Percentiles rank a stretch among this genome's conserved stretches.
Conservation (phyloP, 2,888 invertebrate species). For the Dicyrtomina minuta region DNA sequence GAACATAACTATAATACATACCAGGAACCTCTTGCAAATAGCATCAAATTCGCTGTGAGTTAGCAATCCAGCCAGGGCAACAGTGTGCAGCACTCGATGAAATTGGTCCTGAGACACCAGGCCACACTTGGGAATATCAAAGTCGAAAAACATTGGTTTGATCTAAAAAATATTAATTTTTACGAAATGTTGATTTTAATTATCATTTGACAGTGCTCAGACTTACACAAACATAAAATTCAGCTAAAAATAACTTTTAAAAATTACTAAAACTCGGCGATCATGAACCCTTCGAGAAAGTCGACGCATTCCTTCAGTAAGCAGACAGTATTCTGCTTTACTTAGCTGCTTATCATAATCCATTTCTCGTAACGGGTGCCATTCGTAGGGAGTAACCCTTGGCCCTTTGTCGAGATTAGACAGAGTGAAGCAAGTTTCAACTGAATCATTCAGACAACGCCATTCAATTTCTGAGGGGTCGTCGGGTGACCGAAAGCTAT, state of each 20-base stretch:
- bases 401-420: slow-evolving; percentile 68
- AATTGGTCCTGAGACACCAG: slow-evolving; percentile 51
- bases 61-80: slow-evolving; percentile 45
- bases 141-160: slow-evolving; percentile 52
- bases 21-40: slow-evolving; percentile 47
- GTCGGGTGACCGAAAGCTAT: slow-evolving; percentile 50
- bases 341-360: slow-evolving; percentile 49
- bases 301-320: slow-evolving; percentile 47
- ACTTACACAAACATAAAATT: neutral
- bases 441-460: slow-evolving; percentile 65
- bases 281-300: slow-evolving; percentile 42
- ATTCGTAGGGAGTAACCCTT: slow-evolving; percentile 63
- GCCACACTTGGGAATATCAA: slow-evolving; percentile 50
- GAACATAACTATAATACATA: slow-evolving; percentile 27
- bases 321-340: slow-evolving; percentile 41
- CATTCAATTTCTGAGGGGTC: slow-evolving; percentile 50
- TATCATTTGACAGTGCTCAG: neutral
- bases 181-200: no score
- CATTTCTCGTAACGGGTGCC: slow-evolving; percentile 51
- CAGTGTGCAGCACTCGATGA: slow-evolving; percentile 50
- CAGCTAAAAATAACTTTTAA: neutral
- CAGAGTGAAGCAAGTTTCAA: slow-evolving; percentile 72
- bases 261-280: slow-evolving; percentile 44
- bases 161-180: slow-evolving; percentile 39
- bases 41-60: slow-evolving; percentile 50